A percentile compares a stretch with the other conserved stretches of the same genome.
Conservation (phyloP, 2,113 vertebrate species). For the Romanogobio albipinnatus region DNA sequence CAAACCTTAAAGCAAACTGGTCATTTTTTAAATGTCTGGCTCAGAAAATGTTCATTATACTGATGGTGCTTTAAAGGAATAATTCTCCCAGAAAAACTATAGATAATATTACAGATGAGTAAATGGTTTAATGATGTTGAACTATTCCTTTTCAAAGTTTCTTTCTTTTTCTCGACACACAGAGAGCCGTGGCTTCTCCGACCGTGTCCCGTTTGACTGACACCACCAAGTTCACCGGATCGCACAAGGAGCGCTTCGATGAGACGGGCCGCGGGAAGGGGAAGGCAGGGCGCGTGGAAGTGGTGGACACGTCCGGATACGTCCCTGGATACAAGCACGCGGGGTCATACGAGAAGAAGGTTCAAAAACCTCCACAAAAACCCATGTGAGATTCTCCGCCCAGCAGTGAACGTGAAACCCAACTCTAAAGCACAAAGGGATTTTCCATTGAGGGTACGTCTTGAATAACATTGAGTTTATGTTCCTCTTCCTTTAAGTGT, state of each 20-base stretch:
- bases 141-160: too few species aligned
- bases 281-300: slow-evolving; percentile 90
- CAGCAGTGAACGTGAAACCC: slow-evolving; percentile 49
- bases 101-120: too few species aligned
- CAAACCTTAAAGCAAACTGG: too few species aligned
- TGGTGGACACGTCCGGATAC: slow-evolving; percentile 91
- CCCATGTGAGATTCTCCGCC: slow-evolving; percentile 64
- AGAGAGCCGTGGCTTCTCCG: slow-evolving; percentile 92
- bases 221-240: slow-evolving; percentile 92
- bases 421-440: slow-evolving; percentile 71
- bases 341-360: slow-evolving; percentile 94
- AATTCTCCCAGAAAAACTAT: too few species aligned
- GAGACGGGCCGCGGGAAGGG: slow-evolving; percentile 88
- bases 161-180: slow-evolving; percentile 2
- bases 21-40: too few species aligned
- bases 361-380: slow-evolving; percentile 75
- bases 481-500: slow-evolving; percentile 66
- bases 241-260: slow-evolving; percentile 96
- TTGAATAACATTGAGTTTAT: slow-evolving; percentile 60
- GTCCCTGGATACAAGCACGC: slow-evolving; percentile 95
- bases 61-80: too few species aligned
- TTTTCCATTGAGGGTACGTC: slow-evolving; percentile 65
- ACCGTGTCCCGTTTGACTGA: slow-evolving; percentile 94
- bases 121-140: background rate
- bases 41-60: too few species aligned